Base-by-base conservation (phyloP, 1,140 invertebrate genomes). In the Trichonephila clavipes region DNA sequence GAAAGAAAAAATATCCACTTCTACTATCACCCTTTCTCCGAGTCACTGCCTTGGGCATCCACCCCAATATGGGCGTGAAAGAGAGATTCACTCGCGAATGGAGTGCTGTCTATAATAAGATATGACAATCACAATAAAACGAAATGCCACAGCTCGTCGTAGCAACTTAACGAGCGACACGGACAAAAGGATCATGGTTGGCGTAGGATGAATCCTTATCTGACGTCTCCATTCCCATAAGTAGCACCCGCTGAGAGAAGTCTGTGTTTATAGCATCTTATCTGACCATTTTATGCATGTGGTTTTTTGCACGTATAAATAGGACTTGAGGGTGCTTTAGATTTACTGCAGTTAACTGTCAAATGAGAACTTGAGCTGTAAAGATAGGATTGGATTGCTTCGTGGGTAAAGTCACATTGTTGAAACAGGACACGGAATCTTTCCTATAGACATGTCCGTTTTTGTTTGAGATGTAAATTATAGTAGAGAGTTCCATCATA, bases 91-190 rank as follows among this genome's bases (percentile, higher is more conserved):
- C 34, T 34, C 28, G 14, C 3, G 66, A 34, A 28, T 7, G 72
- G 34, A 77, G 72, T 77, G 72, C 16, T 77, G 58, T 85, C 58
- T 87, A 87, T 87, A 64, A 87, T 87, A 87, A 87, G 85, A 87
- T 62, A 87, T 87, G 85, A 87, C 85, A 87, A 62, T 87, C 85
- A 87, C 59, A 58, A 59, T 59, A 77, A 77, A 77, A 77, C 28
- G 72, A 77, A 77, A 77, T 18, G n/a, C 66, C 24, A 28, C 66
- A 69, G 66, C 66, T 69, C 28, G 82, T 58, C 82, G 59, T 24
- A 16, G n/a, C 58, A n/a, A 12, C 82, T 85, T 85, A 85, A 85
- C 82, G 58, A 85, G 44, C 12, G 44, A 85, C 44, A 85, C 19
- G 24, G 44, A 85, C 58, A 51, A 85, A 85, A 51, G 24, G 1